These are phyloP conservation scores for Eumerus sabulonum DNA, from an alignment of 2,888 invertebrate species.

Conservation along the genomic window DNA sequence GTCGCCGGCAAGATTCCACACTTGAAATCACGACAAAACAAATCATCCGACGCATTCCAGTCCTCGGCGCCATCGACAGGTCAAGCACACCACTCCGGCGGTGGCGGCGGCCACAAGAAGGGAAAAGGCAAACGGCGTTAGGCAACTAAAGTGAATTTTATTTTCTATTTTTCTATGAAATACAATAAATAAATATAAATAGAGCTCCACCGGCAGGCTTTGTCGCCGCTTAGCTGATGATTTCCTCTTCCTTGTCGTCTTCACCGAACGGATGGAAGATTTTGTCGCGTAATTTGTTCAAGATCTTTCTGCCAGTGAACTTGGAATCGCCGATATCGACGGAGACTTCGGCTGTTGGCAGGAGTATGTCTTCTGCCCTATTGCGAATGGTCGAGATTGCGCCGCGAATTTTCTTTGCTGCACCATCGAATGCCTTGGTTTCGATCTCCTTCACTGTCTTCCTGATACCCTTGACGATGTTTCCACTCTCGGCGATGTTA, in stretches of 20 bases:
- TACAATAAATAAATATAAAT: slow-evolving; percentile 59
- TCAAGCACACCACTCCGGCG: slow-evolving; percentile 47
- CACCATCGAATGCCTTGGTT: slow-evolving; percentile 33
- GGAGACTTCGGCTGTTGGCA: slow-evolving; percentile 15
- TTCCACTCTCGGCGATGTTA: slow-evolving; percentile 16
- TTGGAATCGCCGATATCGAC: not conserved
- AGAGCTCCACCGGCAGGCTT: not conserved
- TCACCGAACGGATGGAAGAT: slow-evolving; percentile 37
- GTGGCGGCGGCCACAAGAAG: slow-evolving; percentile 74
- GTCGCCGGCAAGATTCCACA: slow-evolving; percentile 93
- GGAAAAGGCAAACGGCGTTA: slow-evolving; percentile 78
- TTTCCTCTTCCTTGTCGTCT: not conserved
- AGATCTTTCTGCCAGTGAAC: slow-evolving; percentile 12
- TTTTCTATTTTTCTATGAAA: slow-evolving; percentile 39
- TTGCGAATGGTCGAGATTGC: slow-evolving; percentile 32
- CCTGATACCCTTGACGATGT: slow-evolving; percentile 30
- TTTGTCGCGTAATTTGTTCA: slow-evolving; percentile 44
- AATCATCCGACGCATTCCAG: slow-evolving; percentile 71
- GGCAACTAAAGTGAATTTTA: slow-evolving; percentile 37
- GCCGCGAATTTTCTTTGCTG: slow-evolving; percentile 53
- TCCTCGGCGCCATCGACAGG: slow-evolving; percentile 35
- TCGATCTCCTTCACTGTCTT: slow-evolving; percentile 46
- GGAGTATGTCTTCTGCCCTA: slow-evolving; percentile 25
- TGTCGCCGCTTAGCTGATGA: slow-evolving; percentile 2
- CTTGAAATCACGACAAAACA: slow-evolving; percentile 87